Evolutionary conservation across 2,797 vertebrate genomes (phyloP), one percentile per base, ranked within the genome.

Genomic region (Borostomias antarcticus): DNA sequence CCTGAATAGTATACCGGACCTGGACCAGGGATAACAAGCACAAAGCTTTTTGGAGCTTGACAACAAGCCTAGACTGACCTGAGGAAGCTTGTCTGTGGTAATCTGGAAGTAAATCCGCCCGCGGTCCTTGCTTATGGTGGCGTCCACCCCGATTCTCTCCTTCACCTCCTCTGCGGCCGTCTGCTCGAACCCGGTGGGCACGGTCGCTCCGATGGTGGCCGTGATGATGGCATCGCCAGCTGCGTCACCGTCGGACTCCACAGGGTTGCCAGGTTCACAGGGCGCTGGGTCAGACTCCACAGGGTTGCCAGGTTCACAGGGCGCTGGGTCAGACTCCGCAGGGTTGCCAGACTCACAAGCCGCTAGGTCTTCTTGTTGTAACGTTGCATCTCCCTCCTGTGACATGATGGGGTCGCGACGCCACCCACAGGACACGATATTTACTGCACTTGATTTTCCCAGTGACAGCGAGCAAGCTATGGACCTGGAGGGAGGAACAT

Each of bases 71-170:
- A n/a, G n/a, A n/a, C n/a, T n/a, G n/a, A 97, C 95, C 95, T 95
- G 92, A 58, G 85, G 87, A 63, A 98, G 93, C 69, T 86, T 87
- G 69, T 92, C 91, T 1, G 89, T 89, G n/a, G 90, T 88, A 64
- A 98, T 91, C 32, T 93, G 88, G 79, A 98, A 99, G 87, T 98
- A 98, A 69, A 99, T 96, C 54, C 96, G 95, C 9, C 97, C 96
- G 6, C 96, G 89, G 72, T 97, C 95, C 86, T 90, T 95, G 88
- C 96, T 95, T 73, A 98, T 91, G 59, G 84, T 89, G 64, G 92
- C 92, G 10, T 85, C 87, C 0, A 91, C 93, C 6, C 93, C 93
- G 19, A 98, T 91, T 74, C 98, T 99, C 84, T 99, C 96, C 58
- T 88, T 85, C 62, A 98, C 94, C 89, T 98, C 97, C 58, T 94